Evolutionary conservation across 2,888 invertebrate genomes (phyloP).

Genomic region (Hipparchia semele): DNA sequence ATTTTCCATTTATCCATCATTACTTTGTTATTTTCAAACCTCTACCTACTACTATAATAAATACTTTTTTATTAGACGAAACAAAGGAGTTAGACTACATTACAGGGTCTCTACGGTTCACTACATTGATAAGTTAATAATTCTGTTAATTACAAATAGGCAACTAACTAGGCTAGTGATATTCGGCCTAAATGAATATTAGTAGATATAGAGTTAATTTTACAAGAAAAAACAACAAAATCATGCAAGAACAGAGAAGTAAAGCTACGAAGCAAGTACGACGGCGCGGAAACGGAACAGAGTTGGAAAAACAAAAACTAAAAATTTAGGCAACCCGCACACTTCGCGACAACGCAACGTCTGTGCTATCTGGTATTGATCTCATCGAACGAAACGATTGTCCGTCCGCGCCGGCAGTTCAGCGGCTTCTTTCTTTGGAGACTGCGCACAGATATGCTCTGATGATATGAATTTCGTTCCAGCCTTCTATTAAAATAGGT

Average conservation of each 20-base stretch:
- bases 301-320: conserved; percentile 16
- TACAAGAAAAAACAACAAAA: neutral
- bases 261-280: conserved; percentile 37
- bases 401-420: conserved; percentile 42
- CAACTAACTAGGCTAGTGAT: neutral
- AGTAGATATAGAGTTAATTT: neutral
- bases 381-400: conserved; percentile 36
- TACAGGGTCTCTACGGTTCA: conserved; percentile 1
- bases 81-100: neutral
- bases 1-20: too few relatives aligned
- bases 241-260: conserved; percentile 20
- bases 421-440: conserved; percentile 30
- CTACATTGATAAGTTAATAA: neutral
- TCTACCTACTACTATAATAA: too few relatives aligned
- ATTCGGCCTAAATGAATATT: neutral
- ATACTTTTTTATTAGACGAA: neutral
- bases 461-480: neutral
- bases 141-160: neutral
- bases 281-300: conserved; percentile 43
- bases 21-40: too few relatives aligned
- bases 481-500: neutral
- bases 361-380: neutral
- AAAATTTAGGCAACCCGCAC: conserved; percentile 37
- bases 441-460: conserved; percentile 37
- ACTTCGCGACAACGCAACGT: conserved; percentile 26